Conservation (phyloP, 2,888 invertebrate genomes). For the Hyposoter dolosus region DNA sequence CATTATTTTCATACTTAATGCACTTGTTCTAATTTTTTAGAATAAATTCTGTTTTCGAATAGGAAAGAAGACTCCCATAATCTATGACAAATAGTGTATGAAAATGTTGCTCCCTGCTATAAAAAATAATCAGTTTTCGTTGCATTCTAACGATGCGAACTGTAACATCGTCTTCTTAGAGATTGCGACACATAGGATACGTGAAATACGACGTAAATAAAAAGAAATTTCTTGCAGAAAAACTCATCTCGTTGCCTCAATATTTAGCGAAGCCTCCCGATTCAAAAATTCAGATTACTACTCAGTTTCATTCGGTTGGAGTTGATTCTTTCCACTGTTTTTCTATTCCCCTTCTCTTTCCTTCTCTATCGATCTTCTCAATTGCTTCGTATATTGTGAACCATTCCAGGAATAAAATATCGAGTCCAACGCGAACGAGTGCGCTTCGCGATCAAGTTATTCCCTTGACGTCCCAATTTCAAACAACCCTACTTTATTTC, state of each 20-base stretch:
- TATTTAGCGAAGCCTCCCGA: not conserved
- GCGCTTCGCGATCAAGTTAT: not conserved
- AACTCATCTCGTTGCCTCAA: not conserved
- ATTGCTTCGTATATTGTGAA: not conserved
- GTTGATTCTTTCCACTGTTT: not conserved
- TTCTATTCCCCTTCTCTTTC: not conserved
- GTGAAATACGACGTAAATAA: not conserved
- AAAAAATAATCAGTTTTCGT: too few species aligned
- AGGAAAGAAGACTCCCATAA: too few species aligned
- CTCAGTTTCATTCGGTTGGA: conserved; percentile 1
- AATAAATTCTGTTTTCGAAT: too few species aligned
- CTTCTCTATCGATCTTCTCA: not conserved
- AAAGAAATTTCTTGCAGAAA: not conserved
- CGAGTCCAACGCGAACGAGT: not conserved
- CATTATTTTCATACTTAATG: too few species aligned
- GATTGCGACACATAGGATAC: not conserved
- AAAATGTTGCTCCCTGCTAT: too few species aligned
- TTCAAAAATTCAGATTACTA: not conserved
- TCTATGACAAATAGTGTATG: too few species aligned
- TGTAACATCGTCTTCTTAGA: not conserved
- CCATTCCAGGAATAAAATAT: not conserved
- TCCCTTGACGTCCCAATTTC: not conserved
- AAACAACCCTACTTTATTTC: not conserved
- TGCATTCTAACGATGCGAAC: too few species aligned
- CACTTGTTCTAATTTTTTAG: too few species aligned